These are phyloP conservation scores for Chelonoidis abingdonii DNA, from an alignment of 2,113 vertebrate genomes.

Conservation along the genomic window DNA sequence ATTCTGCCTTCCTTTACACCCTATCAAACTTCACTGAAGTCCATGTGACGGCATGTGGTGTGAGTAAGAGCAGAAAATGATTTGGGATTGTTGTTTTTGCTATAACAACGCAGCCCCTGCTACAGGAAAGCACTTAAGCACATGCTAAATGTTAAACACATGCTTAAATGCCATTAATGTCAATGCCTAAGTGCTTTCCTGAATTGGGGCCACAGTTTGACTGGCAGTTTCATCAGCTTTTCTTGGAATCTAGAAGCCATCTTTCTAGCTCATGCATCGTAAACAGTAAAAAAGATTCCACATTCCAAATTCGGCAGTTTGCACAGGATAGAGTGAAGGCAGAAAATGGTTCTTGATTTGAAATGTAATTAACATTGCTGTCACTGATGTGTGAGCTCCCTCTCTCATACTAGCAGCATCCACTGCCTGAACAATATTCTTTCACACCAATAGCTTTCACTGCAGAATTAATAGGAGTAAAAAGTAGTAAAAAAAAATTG, in stretches of 20 bases:
- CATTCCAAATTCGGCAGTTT: slow-evolving; percentile 21
- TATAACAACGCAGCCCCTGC: neutral
- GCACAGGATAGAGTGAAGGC: neutral
- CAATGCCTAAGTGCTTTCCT: neutral
- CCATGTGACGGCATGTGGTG: neutral
- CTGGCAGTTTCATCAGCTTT: neutral
- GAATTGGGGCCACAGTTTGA: neutral
- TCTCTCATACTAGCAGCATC: slow-evolving; percentile 17
- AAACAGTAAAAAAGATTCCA: neutral
- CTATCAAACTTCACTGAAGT: neutral
- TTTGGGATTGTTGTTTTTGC: neutral
- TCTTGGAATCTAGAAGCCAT: neutral
- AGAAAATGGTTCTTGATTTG: slow-evolving; percentile 50
- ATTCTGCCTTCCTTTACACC: neutral
- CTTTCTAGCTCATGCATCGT: neutral
- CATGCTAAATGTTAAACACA: neutral
- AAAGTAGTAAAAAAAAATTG: neutral
- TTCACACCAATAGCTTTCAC: neutral
- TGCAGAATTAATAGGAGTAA: neutral
- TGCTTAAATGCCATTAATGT: neutral
- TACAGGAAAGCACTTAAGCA: neutral
- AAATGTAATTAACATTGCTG: slow-evolving; percentile 49
- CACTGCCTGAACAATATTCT: neutral
- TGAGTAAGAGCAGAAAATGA: neutral
- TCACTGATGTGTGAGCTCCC: neutral